These are phyloP conservation scores for Ennomos fuscantarius DNA, from an alignment of 2,888 invertebrate genomes.

Conservation along the genomic window DNA sequence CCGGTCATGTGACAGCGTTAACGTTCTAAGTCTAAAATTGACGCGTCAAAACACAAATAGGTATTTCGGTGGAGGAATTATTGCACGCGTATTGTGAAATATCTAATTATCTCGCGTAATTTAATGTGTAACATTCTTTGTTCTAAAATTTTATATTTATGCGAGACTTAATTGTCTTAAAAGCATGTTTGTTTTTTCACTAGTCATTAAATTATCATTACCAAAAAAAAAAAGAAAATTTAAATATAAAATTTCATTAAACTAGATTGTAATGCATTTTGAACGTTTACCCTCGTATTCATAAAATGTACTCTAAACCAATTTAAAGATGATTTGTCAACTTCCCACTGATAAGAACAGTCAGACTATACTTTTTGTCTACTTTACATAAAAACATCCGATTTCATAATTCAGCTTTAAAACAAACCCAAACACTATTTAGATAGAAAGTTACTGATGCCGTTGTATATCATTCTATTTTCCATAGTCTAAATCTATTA, in stretches of 20 bases:
- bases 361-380: background rate
- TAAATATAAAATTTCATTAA: too few species aligned
- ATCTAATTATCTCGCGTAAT: constrained; percentile 31
- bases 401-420: constrained; percentile 23
- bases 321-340: too few species aligned
- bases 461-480: constrained; percentile 45
- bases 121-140: constrained; percentile 30
- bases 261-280: too few species aligned
- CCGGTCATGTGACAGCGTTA: constrained; percentile 70
- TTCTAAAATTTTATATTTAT: constrained; percentile 28
- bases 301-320: too few species aligned
- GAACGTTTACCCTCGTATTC: too few species aligned
- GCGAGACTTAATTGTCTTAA: constrained; percentile 22
- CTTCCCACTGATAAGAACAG: too few species aligned
- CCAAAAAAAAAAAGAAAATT: background rate
- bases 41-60: constrained; percentile 46
- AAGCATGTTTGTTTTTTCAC: constrained; percentile 23
- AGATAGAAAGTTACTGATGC: constrained; percentile 36
- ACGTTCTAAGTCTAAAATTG: constrained; percentile 60
- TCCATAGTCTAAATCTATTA: constrained; percentile 51
- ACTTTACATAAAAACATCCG: constrained; percentile 14
- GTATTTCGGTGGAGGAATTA: constrained; percentile 44
- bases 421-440: constrained; percentile 27
- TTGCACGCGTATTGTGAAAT: constrained; percentile 45
- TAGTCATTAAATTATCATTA: background rate